Percentiles rank a stretch among this genome's conserved stretches.
Conservation (phyloP, 2,113 vertebrate genomes). For the Struthidea cinerea region DNA sequence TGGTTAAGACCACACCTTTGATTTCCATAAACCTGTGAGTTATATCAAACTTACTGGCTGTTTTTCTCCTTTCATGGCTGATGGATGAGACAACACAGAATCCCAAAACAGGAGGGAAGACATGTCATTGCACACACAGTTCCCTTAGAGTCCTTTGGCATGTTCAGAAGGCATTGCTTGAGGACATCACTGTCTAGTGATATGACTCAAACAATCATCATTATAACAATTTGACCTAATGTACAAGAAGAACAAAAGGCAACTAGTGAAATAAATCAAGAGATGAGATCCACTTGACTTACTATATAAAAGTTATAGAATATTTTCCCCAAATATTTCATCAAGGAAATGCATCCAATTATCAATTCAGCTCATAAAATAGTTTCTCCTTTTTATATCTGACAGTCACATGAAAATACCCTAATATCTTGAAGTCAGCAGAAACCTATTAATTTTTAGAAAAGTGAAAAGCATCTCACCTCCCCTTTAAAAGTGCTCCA, state of each 20-base stretch:
- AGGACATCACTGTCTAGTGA: background rate
- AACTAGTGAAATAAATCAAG: background rate
- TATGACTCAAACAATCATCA: background rate
- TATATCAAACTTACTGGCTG: background rate
- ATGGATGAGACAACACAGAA: background rate
- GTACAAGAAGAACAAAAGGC: background rate
- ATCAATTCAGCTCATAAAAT: background rate
- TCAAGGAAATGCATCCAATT: background rate
- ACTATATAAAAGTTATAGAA: background rate
- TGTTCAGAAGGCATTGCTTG: background rate
- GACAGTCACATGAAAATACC: background rate
- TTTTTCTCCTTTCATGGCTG: background rate
- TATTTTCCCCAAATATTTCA: background rate
- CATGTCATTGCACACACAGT: rapidly evolving
- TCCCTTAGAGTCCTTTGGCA: background rate
- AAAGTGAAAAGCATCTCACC: background rate
- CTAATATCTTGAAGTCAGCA: background rate
- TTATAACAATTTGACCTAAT: background rate
- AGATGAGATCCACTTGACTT: background rate
- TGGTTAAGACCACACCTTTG: background rate
- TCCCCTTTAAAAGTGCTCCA: background rate
- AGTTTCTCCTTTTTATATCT: background rate
- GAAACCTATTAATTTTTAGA: background rate
- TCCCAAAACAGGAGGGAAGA: background rate
- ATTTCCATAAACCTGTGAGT: background rate